These are phyloP conservation scores for Phylloscopus collybita DNA, from an alignment of 2,797 vertebrate genomes.

Conservation along the genomic window DNA sequence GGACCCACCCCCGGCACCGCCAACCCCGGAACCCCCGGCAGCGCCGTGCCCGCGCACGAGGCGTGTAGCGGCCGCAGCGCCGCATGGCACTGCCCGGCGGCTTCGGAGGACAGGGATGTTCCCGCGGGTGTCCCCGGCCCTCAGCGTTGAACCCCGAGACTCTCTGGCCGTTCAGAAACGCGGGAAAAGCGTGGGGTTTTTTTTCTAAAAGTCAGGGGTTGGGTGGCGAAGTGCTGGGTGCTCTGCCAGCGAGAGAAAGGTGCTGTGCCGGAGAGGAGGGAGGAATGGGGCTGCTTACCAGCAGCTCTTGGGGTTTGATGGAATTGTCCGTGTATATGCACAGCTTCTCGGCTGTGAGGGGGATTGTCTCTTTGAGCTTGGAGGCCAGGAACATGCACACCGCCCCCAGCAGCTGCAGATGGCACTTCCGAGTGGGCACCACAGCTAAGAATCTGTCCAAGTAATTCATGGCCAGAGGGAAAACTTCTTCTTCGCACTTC, in stretches of 20 bases:
- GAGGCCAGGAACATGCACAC: constrained; percentile 96
- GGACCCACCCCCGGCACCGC: too few relatives aligned
- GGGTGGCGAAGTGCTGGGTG: neutral
- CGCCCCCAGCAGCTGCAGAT: constrained; percentile 91
- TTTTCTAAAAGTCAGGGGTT: neutral
- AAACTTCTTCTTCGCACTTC: constrained; percentile 91
- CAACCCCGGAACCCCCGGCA: neutral
- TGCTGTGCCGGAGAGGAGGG: neutral
- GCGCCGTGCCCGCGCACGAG: neutral
- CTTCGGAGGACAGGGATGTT: neutral
- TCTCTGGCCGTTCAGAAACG: neutral
- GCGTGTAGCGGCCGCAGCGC: neutral
- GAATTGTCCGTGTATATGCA: constrained; percentile 97
- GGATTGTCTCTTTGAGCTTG: constrained; percentile 92
- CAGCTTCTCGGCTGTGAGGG: constrained; percentile 90
- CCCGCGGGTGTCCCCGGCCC: neutral
- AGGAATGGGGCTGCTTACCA: constrained; percentile 84
- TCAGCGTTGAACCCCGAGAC: neutral
- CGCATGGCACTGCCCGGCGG: neutral
- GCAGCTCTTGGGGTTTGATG: constrained; percentile 89
- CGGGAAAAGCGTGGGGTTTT: neutral
- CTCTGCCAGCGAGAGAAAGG: neutral
- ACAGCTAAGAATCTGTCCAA: constrained; percentile 95
- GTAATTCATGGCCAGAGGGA: constrained; percentile 96
- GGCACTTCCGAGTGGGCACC: constrained; percentile 87